Percentiles rank a stretch among this genome's conserved stretches.
These are phyloP conservation scores for Bilobella aurantiaca DNA, from an alignment of 1,140 invertebrate species.

Conservation along the genomic window DNA sequence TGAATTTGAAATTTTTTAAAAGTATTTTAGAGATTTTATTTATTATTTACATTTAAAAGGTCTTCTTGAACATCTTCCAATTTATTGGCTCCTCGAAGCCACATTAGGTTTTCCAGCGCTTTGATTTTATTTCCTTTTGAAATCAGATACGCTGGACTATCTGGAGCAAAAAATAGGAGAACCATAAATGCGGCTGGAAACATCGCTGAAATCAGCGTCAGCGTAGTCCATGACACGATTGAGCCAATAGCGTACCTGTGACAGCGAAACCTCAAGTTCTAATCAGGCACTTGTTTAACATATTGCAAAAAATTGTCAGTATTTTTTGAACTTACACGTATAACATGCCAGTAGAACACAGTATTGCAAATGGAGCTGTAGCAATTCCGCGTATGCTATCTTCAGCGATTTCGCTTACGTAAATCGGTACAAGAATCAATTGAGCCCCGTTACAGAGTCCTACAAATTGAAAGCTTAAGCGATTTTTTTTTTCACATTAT, in stretches of 20 bases:
- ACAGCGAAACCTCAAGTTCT: background rate
- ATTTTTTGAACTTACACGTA: background rate
- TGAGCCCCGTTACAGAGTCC: background rate
- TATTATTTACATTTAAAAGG: background rate
- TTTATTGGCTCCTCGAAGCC: background rate
- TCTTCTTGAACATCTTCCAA: background rate
- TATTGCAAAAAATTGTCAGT: no score
- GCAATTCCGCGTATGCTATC: background rate
- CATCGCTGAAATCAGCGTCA: background rate
- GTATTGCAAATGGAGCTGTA: background rate
- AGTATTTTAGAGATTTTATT: background rate
- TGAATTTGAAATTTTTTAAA: no score
- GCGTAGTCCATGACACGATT: background rate
- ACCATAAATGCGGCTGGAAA: background rate
- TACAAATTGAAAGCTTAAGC: no score
- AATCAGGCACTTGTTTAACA: background rate
- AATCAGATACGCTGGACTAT: background rate
- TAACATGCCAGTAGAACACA: background rate
- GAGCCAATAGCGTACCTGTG: background rate
- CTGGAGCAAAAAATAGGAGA: background rate
- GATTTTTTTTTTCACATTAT: no score
- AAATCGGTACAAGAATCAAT: background rate
- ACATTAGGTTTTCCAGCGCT: background rate
- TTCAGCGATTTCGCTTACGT: background rate
- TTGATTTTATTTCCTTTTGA: background rate